Conservation (phyloP, 2,888 invertebrate genomes). For the Limnephilus marmoratus region DNA sequence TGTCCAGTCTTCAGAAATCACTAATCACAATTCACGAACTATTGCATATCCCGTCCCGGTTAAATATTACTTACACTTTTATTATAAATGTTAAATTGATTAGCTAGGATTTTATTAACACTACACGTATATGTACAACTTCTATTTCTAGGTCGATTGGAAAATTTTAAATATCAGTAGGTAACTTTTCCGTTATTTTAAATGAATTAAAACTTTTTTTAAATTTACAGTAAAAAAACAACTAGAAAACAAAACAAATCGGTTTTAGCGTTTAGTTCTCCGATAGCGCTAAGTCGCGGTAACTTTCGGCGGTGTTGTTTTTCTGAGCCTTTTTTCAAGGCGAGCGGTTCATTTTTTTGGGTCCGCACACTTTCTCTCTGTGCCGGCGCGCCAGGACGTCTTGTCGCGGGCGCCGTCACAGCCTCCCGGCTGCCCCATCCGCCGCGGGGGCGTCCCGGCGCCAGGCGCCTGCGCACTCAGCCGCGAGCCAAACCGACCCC, state of each 20-base stretch:
- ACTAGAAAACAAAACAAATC: conserved; percentile 8
- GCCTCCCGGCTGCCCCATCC: conserved; percentile 53
- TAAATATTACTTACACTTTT: neutral
- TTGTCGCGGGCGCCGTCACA: conserved; percentile 55
- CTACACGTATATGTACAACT: conserved; percentile 50
- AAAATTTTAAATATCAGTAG: conserved; percentile 30
- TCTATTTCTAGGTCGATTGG: conserved; percentile 47
- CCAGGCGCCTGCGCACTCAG: conserved; percentile 57
- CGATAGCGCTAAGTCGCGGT: conserved; percentile 40
- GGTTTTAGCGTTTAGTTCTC: conserved; percentile 37
- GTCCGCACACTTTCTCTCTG: conserved; percentile 62
- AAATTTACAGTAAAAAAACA: conserved; percentile 36
- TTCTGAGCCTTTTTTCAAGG: conserved; percentile 57
- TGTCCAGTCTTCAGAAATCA: neutral
- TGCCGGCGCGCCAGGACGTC: conserved; percentile 60
- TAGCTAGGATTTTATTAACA: conserved; percentile 40
- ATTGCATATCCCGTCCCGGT: conserved; percentile 22
- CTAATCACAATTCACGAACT: neutral
- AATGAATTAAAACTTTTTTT: conserved; percentile 7
- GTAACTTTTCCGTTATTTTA: neutral
- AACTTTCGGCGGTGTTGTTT: conserved; percentile 56
- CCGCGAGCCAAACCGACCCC: conserved; percentile 47
- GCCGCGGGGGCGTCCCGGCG: conserved; percentile 56
- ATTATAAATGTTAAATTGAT: conserved; percentile 19
- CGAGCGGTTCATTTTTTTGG: conserved; percentile 60